Evolutionary conservation across 2,797 vertebrate genomes (phyloP), one percentile per base, ranked within the genome.

Genomic region (Melanogrammus aeglefinus): DNA sequence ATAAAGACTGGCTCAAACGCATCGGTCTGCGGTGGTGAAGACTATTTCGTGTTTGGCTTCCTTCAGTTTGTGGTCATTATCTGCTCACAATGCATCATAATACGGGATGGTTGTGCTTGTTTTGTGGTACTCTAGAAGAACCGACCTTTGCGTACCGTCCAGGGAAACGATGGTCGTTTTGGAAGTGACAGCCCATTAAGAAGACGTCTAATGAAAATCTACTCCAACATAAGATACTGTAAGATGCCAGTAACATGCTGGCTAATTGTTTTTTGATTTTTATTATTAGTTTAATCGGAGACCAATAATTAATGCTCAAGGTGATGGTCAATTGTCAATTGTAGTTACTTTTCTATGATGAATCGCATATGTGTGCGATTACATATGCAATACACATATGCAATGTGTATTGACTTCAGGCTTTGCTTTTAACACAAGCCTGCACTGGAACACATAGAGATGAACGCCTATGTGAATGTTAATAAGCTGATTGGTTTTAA

Each of bases 151-250:
- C 81, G 29, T 76, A 77, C 6, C 70, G 73, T 31, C 9, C 10
- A 75, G 78, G 80, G 70, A 81, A 85, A 81, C 86, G 69, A 89
- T 86, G 90, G 81, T 83, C 81, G 44, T 89, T 81, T 86, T 82
- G 78, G 79, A 88, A 51, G 83, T 83, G 83, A 73, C 84, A 75
- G 79, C 81, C 72, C 82, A 87, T 78, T 91, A 78, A 82, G 74
- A 86, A 85, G 81, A 86, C 88, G 77, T 89, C 91, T 89, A 81
- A 94, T 95, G 93, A 94, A 88, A 93, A 88, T 86, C 86, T 76
- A 85, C 86, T 89, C 81, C 88, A 85, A 76, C 85, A 0, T 85
- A 81, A 87, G 85, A 83, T 81, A 89, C 75, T 75, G 92, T 92
- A 89, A 92, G 92, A 76, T 18, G 72, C 31, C 21, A 63, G 18